Base-by-base conservation (phyloP, 2,113 vertebrate genomes). In the Emberiza fucata region DNA sequence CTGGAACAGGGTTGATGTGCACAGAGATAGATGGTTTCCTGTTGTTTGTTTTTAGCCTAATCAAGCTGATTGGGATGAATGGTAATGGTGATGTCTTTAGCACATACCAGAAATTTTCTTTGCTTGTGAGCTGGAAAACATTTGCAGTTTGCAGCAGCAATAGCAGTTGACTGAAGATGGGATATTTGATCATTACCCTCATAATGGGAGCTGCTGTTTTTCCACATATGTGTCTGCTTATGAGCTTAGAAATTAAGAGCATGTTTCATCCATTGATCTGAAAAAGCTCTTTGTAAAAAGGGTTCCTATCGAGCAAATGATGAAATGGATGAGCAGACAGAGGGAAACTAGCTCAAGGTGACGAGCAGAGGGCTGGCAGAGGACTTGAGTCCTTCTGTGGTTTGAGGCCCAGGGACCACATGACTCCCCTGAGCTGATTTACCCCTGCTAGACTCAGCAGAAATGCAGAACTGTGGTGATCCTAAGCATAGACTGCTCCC, bases 11-110 rank as follows among this genome's bases (percentile, higher is more conserved):
- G 54, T 24, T 88, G 78, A 73, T 95, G 91, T 80, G 78, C 77
- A 33, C 51, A 40, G 51, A 86, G 86, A 90, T 54, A 91, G 72
- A 89, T 89, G 45, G 70, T 73, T 95, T 96, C 92, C 92, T 93
- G 86, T 88, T 93, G 92, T 94, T 96, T 88, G 59, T 88, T 92
- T 88, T 75, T 50, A 76, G 63, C 39, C 57, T 92, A 95, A 95
- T 95, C 87, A 94, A 85, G 87, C 81, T 93, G 89, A 95, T 90
- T 96, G 87, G 93, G 45, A 95, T 85, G 89, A 91, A 94, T 88
- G 78, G 86, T 92, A 95, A 96, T 91, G 42, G 94, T 65, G 89
- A 72, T 82, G 86, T 64, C 89, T 93, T 93, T 88, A 94, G 60
- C 91, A 94, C 73, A 89, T 78, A 68, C 56, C 69, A 95, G 91